Evolutionary conservation across 2,888 invertebrate genomes (phyloP).

Genomic region (Entomobrya multifasciata): DNA sequence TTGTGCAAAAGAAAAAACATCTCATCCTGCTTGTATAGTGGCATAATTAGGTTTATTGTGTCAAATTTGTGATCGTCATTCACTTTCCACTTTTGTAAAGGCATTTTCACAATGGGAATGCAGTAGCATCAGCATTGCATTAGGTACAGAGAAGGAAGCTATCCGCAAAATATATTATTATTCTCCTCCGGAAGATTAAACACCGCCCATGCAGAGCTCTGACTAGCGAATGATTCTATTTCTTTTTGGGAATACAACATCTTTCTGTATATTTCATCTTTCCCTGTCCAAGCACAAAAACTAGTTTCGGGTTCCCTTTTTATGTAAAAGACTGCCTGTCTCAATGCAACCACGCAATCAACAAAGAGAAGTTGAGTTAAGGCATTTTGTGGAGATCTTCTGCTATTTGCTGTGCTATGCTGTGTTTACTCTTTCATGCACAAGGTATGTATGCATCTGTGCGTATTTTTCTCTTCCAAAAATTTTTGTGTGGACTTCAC

Average conservation of each 20-base stretch:
- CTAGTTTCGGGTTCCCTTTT: slow-evolving; percentile 35
- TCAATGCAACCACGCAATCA: slow-evolving; percentile 46
- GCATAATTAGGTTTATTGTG: no score
- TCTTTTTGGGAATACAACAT: slow-evolving; percentile 34
- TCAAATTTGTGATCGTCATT: no score
- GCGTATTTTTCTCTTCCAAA: neutral
- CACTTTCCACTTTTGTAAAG: no score
- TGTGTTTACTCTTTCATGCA: slow-evolving; percentile 16
- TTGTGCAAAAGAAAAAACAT: no score
- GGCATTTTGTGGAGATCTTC: slow-evolving; percentile 17
- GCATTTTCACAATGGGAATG: no score
- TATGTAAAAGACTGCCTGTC: neutral
- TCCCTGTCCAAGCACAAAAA: slow-evolving; percentile 46
- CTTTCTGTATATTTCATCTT: slow-evolving; percentile 41
- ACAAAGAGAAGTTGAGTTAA: slow-evolving; percentile 48
- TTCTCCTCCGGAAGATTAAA: slow-evolving; percentile 57
- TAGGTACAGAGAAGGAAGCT: neutral
- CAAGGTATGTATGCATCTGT: neutral
- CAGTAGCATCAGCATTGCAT: neutral
- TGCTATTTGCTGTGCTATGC: slow-evolving; percentile 32
- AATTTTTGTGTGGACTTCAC: neutral
- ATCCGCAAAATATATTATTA: slow-evolving; percentile 1
- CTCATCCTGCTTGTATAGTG: no score
- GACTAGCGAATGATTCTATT: slow-evolving; percentile 64
- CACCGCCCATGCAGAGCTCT: slow-evolving; percentile 59